A percentile compares a stretch with the other conserved stretches of the same genome.
phyloP scores from a whole-genome alignment of 1,140 invertebrate genomes.

The Drosophila simulans region DNA sequence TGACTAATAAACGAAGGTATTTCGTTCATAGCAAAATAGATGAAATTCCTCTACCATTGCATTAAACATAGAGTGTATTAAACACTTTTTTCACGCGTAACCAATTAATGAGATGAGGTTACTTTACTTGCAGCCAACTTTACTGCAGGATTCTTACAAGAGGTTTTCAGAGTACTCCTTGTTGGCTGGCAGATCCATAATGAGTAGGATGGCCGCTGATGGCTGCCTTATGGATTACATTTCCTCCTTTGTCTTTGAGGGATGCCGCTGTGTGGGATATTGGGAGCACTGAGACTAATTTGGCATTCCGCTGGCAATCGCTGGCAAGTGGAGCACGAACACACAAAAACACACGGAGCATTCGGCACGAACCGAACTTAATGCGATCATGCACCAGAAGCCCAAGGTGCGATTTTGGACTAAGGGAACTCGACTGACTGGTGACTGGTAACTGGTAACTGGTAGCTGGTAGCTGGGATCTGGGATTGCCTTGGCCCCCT shows the following conservation, averaged over 20 bases:
- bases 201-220: not conserved
- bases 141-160: too few relatives aligned
- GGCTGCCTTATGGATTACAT: slow-evolving; percentile 1
- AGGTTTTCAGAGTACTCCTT: too few relatives aligned
- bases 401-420: slow-evolving; percentile 22
- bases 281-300: slow-evolving; percentile 57
- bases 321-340: slow-evolving; percentile 71
- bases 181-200: not conserved
- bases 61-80: too few relatives aligned
- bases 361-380: slow-evolving; percentile 56
- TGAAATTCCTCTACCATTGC: not conserved
- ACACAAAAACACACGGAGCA: slow-evolving; percentile 25
- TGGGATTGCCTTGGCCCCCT: slow-evolving; percentile 4
- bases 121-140: too few relatives aligned
- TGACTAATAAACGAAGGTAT: not conserved
- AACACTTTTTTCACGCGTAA: too few relatives aligned
- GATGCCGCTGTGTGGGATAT: not conserved
- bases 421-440: slow-evolving; percentile 16
- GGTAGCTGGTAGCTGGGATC: slow-evolving; percentile 26
- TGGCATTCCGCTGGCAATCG: slow-evolving; percentile 69
- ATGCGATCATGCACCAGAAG: slow-evolving; percentile 63
- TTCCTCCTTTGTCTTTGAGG: slow-evolving; percentile 5
- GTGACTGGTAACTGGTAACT: slow-evolving; percentile 1
- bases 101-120: too few relatives aligned
- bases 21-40: not conserved